Base-by-base conservation (phyloP, 2,797 vertebrate species). In the Typhlichthys eigenmanni region DNA sequence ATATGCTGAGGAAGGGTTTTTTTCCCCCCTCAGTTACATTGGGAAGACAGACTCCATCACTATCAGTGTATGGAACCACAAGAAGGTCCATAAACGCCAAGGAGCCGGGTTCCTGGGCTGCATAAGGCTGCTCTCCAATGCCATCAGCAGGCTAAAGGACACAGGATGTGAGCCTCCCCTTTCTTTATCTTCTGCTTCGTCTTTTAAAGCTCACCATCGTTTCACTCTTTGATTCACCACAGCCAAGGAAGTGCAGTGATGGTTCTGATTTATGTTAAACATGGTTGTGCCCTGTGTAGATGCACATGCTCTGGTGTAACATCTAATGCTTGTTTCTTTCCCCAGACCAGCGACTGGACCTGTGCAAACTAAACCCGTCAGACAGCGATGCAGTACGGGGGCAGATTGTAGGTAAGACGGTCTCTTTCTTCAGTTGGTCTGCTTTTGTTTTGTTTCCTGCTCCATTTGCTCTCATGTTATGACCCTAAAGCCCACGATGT, bases 51-150 rank as follows among this genome's bases (percentile, higher is more conserved):
- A 99, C 91, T 99, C 97, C 54, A 97, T 99, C 89, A 99, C 97
- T 76, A 97, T 99, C 92, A 98, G 97, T 9, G 94, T 99, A 83
- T 99, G 97, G 97, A 99, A 99, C 92, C 97, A 99, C 86, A 99
- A 98, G 91, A 99, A 99, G 92, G 98, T 99, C 83, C 96, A 99
- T 87, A 98, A 98, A 90, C 95, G 97, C 71, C 96, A 99, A 89
- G 96, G 96, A 66, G 96, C 96, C 2, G 96, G 97, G 81, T 99
- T 99, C 90, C 92, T 98, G 87, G 97, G 97, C 85, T 98, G 97
- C 12, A 95, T 98, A 87, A 92, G 97, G 70, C 94, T 99, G 84
- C 94, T 98, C 71, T 98, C 96, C 73, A 98, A 98, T 2, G 95
- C 96, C 75, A 96, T 99, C 94, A 99, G 96, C 92, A 93, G 96